Conservation (phyloP, 1,140 invertebrate genomes). For the Drosophila parabipectinata region DNA sequence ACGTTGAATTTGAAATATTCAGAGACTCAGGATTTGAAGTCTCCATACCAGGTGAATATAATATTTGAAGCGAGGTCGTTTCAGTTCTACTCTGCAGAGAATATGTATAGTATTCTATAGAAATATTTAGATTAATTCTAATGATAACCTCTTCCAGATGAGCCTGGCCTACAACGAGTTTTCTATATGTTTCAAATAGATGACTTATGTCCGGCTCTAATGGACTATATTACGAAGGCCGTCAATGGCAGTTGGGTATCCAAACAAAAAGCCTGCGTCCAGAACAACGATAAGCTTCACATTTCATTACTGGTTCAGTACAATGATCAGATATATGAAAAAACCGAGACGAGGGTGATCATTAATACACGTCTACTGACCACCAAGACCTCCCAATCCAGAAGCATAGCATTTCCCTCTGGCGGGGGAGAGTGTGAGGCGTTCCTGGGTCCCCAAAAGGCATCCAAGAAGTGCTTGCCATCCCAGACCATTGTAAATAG, state of each 20-base stretch:
- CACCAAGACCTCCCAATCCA: conserved; percentile 32
- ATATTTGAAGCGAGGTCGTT: not conserved
- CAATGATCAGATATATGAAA: conserved; percentile 61
- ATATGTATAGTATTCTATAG: not conserved
- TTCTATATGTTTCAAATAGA: conserved; percentile 69
- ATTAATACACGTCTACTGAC: conserved; percentile 51
- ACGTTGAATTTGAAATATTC: conserved; percentile 51
- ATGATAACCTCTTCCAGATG: conserved; percentile 37
- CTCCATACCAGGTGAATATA: conserved; percentile 64
- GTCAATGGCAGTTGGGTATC: conserved; percentile 55
- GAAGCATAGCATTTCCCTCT: conserved; percentile 18
- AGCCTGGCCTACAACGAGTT: conserved; percentile 55
- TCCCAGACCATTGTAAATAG: conserved; percentile 35
- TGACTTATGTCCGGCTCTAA: conserved; percentile 54
- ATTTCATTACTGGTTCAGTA: conserved; percentile 63
- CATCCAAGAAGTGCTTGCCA: conserved; percentile 33
- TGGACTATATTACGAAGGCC: conserved; percentile 61
- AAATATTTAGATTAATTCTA: not conserved
- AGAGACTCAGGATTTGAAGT: conserved; percentile 56
- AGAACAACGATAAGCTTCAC: conserved; percentile 65
- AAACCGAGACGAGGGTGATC: conserved; percentile 59
- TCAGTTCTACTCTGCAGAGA: not conserved
- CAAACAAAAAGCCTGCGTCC: conserved; percentile 36
- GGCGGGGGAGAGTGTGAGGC: conserved; percentile 37
- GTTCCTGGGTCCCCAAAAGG: conserved; percentile 6